phyloP scores from a whole-genome alignment of 2,797 vertebrate genomes.

The Sebastolobus altivelis region DNA sequence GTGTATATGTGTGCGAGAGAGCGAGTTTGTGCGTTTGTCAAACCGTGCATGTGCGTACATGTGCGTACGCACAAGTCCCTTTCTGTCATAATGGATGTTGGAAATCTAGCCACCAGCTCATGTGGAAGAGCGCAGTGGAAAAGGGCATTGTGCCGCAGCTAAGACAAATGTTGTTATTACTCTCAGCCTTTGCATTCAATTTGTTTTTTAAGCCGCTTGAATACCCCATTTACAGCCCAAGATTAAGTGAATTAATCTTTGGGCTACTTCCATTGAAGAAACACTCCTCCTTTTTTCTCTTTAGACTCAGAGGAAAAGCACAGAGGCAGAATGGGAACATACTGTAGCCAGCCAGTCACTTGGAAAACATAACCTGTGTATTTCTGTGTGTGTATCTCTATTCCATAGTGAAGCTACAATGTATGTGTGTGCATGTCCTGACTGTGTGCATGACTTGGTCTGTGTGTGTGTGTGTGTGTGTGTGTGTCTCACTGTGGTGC shows the following conservation, averaged over 20 bases:
- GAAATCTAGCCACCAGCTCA: slow-evolving; percentile 60
- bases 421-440: background rate
- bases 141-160: slow-evolving; percentile 70
- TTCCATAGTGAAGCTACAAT: slow-evolving; percentile 5
- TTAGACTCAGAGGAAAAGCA: slow-evolving; percentile 43
- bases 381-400: slow-evolving; percentile 32
- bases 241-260: slow-evolving; percentile 87
- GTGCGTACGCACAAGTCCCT: slow-evolving; percentile 28
- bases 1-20: background rate
- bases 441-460: background rate
- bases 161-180: slow-evolving; percentile 87
- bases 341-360: slow-evolving; percentile 41
- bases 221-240: slow-evolving; percentile 83
- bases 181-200: slow-evolving; percentile 82
- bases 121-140: slow-evolving; percentile 70
- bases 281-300: slow-evolving; percentile 51
- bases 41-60: slow-evolving; percentile 19
- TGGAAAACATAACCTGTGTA: slow-evolving; percentile 52
- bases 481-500: background rate
- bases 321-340: slow-evolving; percentile 32
- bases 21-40: slow-evolving; percentile 2
- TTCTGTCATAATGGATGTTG: slow-evolving; percentile 61
- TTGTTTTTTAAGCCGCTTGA: slow-evolving; percentile 85
- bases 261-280: slow-evolving; percentile 69
- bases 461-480: slow-evolving; percentile 18